Conservation (phyloP, 1,140 invertebrate species). For the Cheumatopsyche charites region DNA sequence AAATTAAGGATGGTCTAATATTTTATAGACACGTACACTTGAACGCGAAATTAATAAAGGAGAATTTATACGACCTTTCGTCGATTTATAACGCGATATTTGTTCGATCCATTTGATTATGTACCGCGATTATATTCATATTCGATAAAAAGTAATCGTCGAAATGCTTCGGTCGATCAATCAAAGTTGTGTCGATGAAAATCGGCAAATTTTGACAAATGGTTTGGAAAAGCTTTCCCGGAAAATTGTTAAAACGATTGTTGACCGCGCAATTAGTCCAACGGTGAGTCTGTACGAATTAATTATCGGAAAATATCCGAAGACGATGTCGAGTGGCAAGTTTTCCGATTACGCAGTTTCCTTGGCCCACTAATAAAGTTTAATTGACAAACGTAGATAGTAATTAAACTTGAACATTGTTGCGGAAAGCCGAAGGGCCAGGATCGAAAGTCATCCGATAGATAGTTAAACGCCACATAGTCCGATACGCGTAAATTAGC, state of each 20-base stretch:
- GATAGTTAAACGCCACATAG: too few species aligned
- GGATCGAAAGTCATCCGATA: too few species aligned
- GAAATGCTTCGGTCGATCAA: not conserved
- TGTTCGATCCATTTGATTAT: too few species aligned
- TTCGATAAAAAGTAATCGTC: too few species aligned
- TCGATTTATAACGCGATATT: not conserved
- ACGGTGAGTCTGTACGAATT: not conserved
- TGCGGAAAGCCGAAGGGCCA: not conserved
- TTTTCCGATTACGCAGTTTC: slow-evolving; percentile 20
- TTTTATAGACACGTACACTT: too few species aligned
- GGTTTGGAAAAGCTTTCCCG: not conserved
- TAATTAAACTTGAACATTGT: slow-evolving; percentile 25
- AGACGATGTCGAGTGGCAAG: slow-evolving; percentile 8
- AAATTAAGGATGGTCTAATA: slow-evolving; percentile 3
- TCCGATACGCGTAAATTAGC: too few species aligned
- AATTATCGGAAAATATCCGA: slow-evolving; percentile 13
- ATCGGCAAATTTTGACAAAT: too few species aligned
- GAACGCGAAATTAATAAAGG: too few species aligned
- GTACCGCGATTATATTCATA: too few species aligned
- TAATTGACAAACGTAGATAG: slow-evolving; percentile 20
- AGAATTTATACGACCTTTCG: too few species aligned
- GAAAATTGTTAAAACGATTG: not conserved
- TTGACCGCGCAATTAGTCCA: not conserved
- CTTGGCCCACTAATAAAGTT: slow-evolving; percentile 10
- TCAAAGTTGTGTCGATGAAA: too few species aligned